Percentiles rank a stretch among this genome's conserved stretches.
Conservation (phyloP, 1,140 invertebrate species). For the Hirudo medicinalis region DNA sequence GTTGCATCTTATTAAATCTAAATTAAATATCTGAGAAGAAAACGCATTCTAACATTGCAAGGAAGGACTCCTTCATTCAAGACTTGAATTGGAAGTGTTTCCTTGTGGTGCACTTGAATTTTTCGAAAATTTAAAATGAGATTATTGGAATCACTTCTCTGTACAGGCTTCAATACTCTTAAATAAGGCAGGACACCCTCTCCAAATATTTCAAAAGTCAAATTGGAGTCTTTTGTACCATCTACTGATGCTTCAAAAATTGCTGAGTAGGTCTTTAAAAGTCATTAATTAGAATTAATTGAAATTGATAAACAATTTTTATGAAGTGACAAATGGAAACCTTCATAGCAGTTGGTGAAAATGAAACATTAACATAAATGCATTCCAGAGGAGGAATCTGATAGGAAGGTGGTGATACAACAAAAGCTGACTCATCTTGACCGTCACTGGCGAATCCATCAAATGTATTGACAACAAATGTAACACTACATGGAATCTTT, state of each 20-base stretch:
- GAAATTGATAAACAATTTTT: background rate
- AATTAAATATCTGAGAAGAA: background rate
- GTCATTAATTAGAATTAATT: background rate
- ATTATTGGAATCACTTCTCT: slow-evolving; percentile 33
- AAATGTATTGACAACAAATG: too few species aligned
- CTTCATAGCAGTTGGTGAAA: slow-evolving; percentile 40
- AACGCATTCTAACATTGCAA: slow-evolving; percentile 32
- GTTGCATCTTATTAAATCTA: too few species aligned
- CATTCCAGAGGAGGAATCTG: slow-evolving; percentile 37
- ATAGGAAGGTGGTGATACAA: background rate
- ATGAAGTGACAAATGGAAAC: slow-evolving; percentile 23
- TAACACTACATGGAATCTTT: too few species aligned
- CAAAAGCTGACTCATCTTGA: background rate
- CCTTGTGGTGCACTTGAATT: slow-evolving; percentile 31
- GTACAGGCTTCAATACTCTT: slow-evolving; percentile 31
- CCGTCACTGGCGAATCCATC: background rate
- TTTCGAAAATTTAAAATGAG: slow-evolving; percentile 37
- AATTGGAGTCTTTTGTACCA: slow-evolving; percentile 31
- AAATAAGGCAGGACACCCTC: slow-evolving; percentile 41
- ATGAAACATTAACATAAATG: slow-evolving; percentile 38
- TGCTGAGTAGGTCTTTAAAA: slow-evolving; percentile 32
- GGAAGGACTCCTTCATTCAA: slow-evolving; percentile 39
- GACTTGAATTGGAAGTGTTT: slow-evolving; percentile 34
- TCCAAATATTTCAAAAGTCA: slow-evolving; percentile 39
- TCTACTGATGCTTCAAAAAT: slow-evolving; percentile 40